Conservation (phyloP, 2,888 invertebrate species). For the Colostygia pectinataria region DNA sequence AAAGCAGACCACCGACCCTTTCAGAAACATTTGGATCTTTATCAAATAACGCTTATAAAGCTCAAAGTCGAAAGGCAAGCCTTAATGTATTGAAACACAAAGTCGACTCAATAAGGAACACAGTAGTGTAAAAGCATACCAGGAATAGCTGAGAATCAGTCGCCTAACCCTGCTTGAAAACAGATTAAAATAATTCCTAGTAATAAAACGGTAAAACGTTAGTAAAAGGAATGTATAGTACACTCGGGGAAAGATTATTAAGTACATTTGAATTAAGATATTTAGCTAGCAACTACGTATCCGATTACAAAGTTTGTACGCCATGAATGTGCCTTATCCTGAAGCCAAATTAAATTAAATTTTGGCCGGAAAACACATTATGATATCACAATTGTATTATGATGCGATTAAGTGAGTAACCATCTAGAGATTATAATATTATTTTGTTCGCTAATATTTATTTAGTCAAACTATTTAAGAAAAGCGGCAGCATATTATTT, state of each 20-base stretch:
- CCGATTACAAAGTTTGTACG: too few relatives aligned
- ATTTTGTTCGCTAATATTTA: too few relatives aligned
- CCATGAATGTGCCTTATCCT: too few relatives aligned
- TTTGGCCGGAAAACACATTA: too few relatives aligned
- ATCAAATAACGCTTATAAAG: neutral
- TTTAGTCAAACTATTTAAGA: too few relatives aligned
- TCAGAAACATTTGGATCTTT: neutral
- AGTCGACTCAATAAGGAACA: slow-evolving; percentile 5
- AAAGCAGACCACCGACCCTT: neutral
- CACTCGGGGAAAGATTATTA: slow-evolving; percentile 10
- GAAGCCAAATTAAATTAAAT: too few relatives aligned
- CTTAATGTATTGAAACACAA: slow-evolving; percentile 7
- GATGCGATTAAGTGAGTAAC: too few relatives aligned
- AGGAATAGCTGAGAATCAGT: slow-evolving; percentile 35
- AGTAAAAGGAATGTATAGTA: slow-evolving; percentile 37
- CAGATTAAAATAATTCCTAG: slow-evolving; percentile 46
- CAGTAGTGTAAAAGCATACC: slow-evolving; percentile 22
- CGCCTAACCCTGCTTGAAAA: slow-evolving; percentile 36
- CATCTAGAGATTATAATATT: too few relatives aligned
- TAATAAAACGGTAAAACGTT: slow-evolving; percentile 47
- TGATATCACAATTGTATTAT: too few relatives aligned
- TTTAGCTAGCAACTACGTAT: too few relatives aligned
- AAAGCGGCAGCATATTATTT: too few relatives aligned
- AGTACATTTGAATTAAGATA: slow-evolving; percentile 1
- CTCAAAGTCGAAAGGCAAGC: slow-evolving; percentile 6